A percentile compares a stretch with the other conserved stretches of the same genome.
Conservation (phyloP, 2,888 invertebrate genomes). For the Rapana venosa region DNA sequence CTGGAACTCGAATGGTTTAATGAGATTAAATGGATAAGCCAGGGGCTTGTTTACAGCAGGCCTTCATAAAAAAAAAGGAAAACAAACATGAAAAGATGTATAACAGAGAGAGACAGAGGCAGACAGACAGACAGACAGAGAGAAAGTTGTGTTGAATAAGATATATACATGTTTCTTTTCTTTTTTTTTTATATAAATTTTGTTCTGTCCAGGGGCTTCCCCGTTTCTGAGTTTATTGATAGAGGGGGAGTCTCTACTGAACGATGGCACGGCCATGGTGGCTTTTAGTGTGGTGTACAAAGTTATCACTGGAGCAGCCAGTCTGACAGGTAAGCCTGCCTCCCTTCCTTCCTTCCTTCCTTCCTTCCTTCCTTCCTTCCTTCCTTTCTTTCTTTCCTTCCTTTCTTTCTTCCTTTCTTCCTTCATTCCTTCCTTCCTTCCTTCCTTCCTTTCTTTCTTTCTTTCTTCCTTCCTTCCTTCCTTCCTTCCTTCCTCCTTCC, state of each 20-base stretch:
- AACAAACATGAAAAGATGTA: too few relatives aligned
- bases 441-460: not conserved
- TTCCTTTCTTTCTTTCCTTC: too few relatives aligned
- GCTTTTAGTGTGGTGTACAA: slow-evolving; percentile 75
- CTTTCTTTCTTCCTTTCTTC: not conserved
- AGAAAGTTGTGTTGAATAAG: not conserved
- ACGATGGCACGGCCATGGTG: slow-evolving; percentile 80
- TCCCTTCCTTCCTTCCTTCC: not conserved
- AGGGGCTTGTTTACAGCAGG: too few relatives aligned
- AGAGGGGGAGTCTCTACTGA: slow-evolving; percentile 80
- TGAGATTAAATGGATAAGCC: too few relatives aligned
- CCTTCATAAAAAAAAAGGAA: too few relatives aligned
- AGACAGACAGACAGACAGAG: not conserved
- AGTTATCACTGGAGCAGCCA: not conserved
- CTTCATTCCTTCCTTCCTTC: not conserved
- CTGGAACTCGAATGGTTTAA: too few relatives aligned
- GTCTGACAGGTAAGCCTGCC: not conserved
- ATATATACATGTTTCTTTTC: not conserved
- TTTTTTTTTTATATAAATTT: not conserved
- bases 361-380: too few relatives aligned
- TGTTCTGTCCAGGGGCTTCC: slow-evolving; percentile 66
- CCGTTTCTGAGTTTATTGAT: slow-evolving; percentile 77
- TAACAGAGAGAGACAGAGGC: too few relatives aligned
- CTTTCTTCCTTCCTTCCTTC: not conserved
- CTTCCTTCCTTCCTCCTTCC: not conserved